phyloP scores from a whole-genome alignment of 2,113 vertebrate genomes.

The Semnopithecus entellus region DNA sequence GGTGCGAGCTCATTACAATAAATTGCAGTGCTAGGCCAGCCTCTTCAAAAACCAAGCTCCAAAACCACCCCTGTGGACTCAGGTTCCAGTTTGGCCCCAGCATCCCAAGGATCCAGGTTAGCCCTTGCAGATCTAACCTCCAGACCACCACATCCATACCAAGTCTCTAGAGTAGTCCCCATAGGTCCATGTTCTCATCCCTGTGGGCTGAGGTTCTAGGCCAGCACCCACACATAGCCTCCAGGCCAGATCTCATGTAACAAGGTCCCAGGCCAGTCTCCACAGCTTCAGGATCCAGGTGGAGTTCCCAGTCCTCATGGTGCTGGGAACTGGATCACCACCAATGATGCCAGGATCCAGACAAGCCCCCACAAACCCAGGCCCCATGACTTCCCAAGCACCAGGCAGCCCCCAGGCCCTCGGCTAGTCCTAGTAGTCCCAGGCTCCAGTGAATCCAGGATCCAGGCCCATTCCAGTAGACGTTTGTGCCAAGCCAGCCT shows the following conservation, averaged over 20 bases:
- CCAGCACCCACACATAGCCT: accelerated
- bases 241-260: background rate
- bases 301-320: background rate
- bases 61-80: background rate
- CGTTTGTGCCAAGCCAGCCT: background rate
- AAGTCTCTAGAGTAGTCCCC: background rate
- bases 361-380: background rate
- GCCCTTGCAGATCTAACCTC: background rate
- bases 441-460: background rate
- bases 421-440: background rate
- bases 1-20: background rate
- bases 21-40: background rate
- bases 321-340: background rate
- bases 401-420: background rate
- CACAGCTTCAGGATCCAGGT: background rate
- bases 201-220: background rate
- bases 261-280: accelerated
- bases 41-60: background rate
- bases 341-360: background rate
- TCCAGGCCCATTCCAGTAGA: background rate
- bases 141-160: background rate
- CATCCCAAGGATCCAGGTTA: background rate
- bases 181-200: background rate
- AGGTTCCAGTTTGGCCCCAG: background rate
- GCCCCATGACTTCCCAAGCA: background rate